Evolutionary conservation across 2,113 vertebrate genomes (phyloP), one percentile per base, ranked within the genome.

Genomic region (Danionella cerebrum): DNA sequence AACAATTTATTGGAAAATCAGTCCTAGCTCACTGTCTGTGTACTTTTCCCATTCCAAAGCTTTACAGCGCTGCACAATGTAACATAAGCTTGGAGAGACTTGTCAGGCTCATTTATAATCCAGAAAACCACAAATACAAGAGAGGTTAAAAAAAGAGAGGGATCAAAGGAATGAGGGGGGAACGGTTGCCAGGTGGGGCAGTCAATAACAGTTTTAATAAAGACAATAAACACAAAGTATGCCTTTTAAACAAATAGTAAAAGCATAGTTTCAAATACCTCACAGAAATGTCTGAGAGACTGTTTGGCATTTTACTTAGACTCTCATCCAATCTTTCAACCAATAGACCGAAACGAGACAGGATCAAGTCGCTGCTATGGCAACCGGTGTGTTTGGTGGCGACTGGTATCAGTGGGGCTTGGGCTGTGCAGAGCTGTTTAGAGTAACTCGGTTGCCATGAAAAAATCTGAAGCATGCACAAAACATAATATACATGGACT

Each of bases 401-500:
- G 71, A 69, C 74, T 73, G 54, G 75, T 83, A 84, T 86, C 84
- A 84, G 84, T 72, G 11, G 74, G 82, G 65, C 64, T 44, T 27
- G 66, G 77, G 78, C 79, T 63, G 75, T 69, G 41, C 44, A 62
- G 66, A 77, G 79, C 73, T 86, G 85, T 87, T 87, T 86, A 83
- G 80, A 83, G 83, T 85, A 82, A 81, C 84, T 84, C 60, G 76
- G 79, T 82, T 81, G 80, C 80, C 51, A 76, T 78, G 79, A 82
- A 87, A 89, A 89, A 83, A 89, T 87, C 72, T 45, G 6, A 82
- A 80, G 88, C 83, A 87, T 78, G 85, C 65, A 73, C 81, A 83
- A 87, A 84, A 83, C 82, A 86, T 88, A 85, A 85, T 85, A 86
- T 76, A 85, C 79, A 85, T 80, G 79, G 83, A 80, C 75, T 82